Conservation (phyloP, 2,888 invertebrate genomes). For the Autographa pulchrina region DNA sequence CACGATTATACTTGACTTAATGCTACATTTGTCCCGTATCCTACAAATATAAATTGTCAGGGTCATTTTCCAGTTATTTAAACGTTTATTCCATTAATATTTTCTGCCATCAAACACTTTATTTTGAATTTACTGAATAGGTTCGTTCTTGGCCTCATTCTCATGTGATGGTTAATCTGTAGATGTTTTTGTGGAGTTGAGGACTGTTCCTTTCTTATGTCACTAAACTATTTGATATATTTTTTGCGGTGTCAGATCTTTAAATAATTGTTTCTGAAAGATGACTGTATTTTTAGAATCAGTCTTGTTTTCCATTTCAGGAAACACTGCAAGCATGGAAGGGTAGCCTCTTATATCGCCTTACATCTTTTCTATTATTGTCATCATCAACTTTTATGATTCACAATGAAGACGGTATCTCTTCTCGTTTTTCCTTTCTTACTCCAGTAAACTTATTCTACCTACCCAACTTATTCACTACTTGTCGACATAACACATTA, state of each 20-base stretch:
- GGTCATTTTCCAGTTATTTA: conserved; percentile 2
- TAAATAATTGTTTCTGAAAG: too few relatives aligned
- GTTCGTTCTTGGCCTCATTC: neutral
- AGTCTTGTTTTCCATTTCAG: too few relatives aligned
- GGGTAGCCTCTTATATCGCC: too few relatives aligned
- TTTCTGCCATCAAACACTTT: neutral
- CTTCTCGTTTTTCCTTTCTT: too few relatives aligned
- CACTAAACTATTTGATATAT: neutral
- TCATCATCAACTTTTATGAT: too few relatives aligned
- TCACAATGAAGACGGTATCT: too few relatives aligned
- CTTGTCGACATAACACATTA: neutral
- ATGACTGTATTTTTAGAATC: too few relatives aligned
- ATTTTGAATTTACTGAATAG: neutral
- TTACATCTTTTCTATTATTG: too few relatives aligned
- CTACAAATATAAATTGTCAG: neutral
- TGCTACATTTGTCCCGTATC: neutral
- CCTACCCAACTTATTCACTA: neutral
- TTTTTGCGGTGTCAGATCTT: neutral
- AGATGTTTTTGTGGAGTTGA: neutral
- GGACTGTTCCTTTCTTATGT: neutral
- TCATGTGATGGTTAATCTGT: neutral
- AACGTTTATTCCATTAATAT: neutral
- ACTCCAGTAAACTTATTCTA: too few relatives aligned
- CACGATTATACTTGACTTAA: neutral
- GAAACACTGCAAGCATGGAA: too few relatives aligned